phyloP scores from a whole-genome alignment of 2,113 vertebrate genomes.

The Nettapus auritus region DNA sequence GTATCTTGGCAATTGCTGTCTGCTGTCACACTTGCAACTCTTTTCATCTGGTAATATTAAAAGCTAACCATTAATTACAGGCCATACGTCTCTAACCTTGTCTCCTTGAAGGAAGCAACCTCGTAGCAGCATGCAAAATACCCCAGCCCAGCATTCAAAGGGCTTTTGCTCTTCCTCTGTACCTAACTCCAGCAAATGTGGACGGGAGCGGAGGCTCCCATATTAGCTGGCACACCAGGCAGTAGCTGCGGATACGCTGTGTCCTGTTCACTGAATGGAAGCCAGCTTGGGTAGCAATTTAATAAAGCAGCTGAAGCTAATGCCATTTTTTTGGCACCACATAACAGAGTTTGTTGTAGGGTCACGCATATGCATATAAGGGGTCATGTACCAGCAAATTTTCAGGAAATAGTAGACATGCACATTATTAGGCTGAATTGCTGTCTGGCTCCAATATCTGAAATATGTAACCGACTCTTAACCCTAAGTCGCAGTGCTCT shows the following conservation, averaged over 20 bases:
- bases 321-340: conserved; percentile 49
- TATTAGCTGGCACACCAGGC: not conserved
- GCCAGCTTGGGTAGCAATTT: conserved; percentile 10
- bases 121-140: not conserved
- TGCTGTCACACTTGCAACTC: conserved; percentile 1
- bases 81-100: conserved; percentile 13
- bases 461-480: conserved; percentile 45
- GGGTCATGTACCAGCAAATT: conserved; percentile 63
- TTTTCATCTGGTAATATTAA: conserved; percentile 13
- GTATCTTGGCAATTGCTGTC: not conserved
- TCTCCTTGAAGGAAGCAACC: not conserved
- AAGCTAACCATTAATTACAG: conserved; percentile 10
- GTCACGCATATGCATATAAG: conserved; percentile 36
- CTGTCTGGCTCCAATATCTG: conserved; percentile 50
- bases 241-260: fast-evolving
- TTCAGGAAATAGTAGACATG: conserved; percentile 65
- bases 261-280: not conserved
- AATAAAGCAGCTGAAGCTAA: conserved; percentile 41
- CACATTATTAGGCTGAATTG: conserved; percentile 48
- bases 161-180: not conserved
- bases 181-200: fast-evolving
- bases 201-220: not conserved
- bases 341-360: conserved; percentile 43
- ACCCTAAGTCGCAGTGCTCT: not conserved
- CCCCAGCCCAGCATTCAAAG: not conserved